Percentiles rank a stretch among this genome's conserved stretches.
Evolutionary conservation across 2,113 vertebrate genomes (phyloP).

Genomic region (Lepus timidus): DNA sequence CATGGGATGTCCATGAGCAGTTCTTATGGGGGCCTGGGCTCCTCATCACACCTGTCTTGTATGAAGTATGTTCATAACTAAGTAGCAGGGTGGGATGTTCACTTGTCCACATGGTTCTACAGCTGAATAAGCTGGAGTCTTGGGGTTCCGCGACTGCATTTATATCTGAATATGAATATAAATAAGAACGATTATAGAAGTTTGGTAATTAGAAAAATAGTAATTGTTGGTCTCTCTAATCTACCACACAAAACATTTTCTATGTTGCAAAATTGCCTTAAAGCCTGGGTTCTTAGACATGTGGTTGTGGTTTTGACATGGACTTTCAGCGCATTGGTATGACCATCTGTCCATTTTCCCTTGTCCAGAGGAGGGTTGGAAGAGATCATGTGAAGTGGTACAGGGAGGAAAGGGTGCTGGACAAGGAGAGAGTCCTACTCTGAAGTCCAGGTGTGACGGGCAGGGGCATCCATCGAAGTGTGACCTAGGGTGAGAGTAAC

Average conservation of each 20-base stretch:
- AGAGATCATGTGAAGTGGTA: neutral
- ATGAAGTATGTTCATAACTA: conserved; percentile 80
- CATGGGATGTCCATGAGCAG: conserved; percentile 92
- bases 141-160: neutral
- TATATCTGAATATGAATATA: neutral
- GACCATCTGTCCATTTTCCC: neutral
- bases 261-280: neutral
- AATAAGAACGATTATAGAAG: neutral
- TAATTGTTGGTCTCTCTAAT: neutral
- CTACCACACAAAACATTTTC: neutral
- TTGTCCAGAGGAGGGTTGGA: neutral
- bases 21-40: conserved; percentile 97
- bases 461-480: neutral
- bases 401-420: neutral
- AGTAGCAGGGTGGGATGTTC: neutral
- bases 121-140: neutral
- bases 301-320: neutral
- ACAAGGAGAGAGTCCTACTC: neutral
- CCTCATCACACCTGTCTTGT: conserved; percentile 93
- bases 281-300: neutral
- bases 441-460: neutral
- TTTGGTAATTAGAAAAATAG: neutral
- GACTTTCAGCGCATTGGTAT: neutral
- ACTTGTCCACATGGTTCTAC: neutral
- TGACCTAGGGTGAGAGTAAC: neutral